Base-by-base conservation (phyloP, 2,888 invertebrate species). In the Dryobotodes eremita region DNA sequence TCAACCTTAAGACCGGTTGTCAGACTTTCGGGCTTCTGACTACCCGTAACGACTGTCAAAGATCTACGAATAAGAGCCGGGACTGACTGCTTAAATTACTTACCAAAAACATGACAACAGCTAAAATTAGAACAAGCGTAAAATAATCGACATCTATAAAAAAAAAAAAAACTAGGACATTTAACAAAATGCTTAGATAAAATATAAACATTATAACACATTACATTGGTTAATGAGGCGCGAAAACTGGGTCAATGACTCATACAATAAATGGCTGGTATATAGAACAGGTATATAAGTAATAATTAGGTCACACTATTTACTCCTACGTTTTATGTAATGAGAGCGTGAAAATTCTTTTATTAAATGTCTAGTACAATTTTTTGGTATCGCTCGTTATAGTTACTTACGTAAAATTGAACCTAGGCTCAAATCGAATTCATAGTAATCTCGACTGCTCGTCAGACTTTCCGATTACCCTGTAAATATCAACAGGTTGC, bases 171-270 rank as follows among this genome's bases (percentile, higher is more conserved):
- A 46, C 23, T 31, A 46, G 57, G 31, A 72, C 61, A 57, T 80
- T 46, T 36, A 3, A 50, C 4, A 66, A 62, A 77, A 53, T 15
- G 48, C n/a, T 59, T 55, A 62, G 57, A 23, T 23, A 57, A 55
- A 61, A 50, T 65, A 55, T 46, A 10, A 64, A 64, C 13, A 53
- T 50, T 46, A 31, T 23, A 66, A 61, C 53, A 64, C 64, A 79
- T 79, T 70, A 62, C 50, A 15, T 46, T 61, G 36, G 31, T 50
- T 65, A 71, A 71, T 55, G 70, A 61, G 57, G 23, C 50, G 71
- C 57, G n/a, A 15, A 61, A 79, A 82, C 53, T 71, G 48, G 75
- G 68, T 57, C 83, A 83, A 71, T 82, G 75, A 26, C 71, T 82
- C 42, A 15, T 59, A 36, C 31, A 36, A 36, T 3, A 68, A 79